Conservation (phyloP, 2,888 invertebrate genomes). For the Cacoxenus indagator region DNA sequence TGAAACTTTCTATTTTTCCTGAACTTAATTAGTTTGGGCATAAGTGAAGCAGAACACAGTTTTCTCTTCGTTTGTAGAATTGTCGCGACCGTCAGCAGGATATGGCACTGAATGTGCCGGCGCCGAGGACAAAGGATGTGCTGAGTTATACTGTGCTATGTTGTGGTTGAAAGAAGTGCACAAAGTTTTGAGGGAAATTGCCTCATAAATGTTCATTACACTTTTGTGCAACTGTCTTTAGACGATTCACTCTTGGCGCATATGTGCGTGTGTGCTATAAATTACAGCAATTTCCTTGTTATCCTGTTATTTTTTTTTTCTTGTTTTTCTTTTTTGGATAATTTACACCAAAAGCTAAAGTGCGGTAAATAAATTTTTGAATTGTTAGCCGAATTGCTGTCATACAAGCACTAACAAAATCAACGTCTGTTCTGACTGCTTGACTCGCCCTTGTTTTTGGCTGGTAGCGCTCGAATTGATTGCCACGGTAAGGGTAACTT, state of each 20-base stretch:
- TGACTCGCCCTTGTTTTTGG: not conserved
- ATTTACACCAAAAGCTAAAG: not conserved
- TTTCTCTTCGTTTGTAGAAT: conserved; percentile 34
- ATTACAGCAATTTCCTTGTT: not conserved
- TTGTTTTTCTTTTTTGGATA: not conserved
- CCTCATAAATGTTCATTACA: conserved; percentile 64
- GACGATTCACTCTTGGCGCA: not conserved
- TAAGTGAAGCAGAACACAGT: conserved; percentile 63
- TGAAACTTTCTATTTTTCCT: conserved; percentile 63
- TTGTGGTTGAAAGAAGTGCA: not conserved
- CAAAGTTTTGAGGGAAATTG: conserved; percentile 53
- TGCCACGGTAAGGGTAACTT: not conserved
- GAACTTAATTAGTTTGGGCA: conserved; percentile 64
- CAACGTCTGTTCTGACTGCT: not conserved
- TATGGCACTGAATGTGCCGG: too few species aligned
- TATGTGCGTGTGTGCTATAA: not conserved
- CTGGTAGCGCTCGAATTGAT: conserved; percentile 1
- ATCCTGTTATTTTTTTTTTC: not conserved
- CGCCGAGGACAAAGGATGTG: too few species aligned
- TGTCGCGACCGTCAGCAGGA: not conserved
- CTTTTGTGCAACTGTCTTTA: conserved; percentile 45
- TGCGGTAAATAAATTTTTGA: conserved; percentile 17
- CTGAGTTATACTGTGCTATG: conserved; percentile 24
- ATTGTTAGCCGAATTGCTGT: conserved; percentile 5
- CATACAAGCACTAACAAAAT: not conserved